phyloP scores from a whole-genome alignment of 2,113 vertebrate species.

The Mystacornis crossleyi region DNA sequence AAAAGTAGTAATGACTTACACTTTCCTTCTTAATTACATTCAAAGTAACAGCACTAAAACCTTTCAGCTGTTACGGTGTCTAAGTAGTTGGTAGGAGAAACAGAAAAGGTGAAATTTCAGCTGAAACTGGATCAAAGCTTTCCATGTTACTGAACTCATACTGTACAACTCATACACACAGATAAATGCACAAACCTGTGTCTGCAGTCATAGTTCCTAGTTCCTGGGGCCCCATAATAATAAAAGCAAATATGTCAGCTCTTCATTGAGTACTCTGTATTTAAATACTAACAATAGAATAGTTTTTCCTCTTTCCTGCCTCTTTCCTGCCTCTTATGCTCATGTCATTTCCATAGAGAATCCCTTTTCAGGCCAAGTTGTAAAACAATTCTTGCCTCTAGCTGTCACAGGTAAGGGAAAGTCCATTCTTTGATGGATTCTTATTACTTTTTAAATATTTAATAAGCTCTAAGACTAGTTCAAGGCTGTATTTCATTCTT shows the following conservation, averaged over 20 bases:
- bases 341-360: conserved; percentile 13
- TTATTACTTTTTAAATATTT: conserved; percentile 77
- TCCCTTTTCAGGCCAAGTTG: conserved; percentile 35
- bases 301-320: conserved; percentile 34
- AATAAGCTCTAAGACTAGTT: conserved; percentile 64
- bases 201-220: conserved; percentile 4
- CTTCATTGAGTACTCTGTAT: conserved; percentile 39
- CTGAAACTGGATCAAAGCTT: conserved; percentile 5
- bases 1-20: not conserved
- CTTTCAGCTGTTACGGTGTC: not conserved
- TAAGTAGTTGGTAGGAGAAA: not conserved
- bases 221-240: conserved; percentile 36
- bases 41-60: not conserved
- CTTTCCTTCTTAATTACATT: not conserved
- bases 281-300: conserved; percentile 57
- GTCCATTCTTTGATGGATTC: conserved; percentile 64
- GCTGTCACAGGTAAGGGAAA: conserved; percentile 55
- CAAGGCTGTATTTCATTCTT: conserved; percentile 59
- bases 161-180: not conserved
- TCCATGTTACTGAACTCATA: not conserved
- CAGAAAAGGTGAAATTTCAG: not conserved
- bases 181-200: not conserved
- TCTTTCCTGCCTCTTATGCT: not conserved
- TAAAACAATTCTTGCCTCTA: conserved; percentile 59
- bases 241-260: conserved; percentile 48